These are phyloP conservation scores for Cladopsammia gracilis DNA, from an alignment of 64 coral and sea anemone species.

Conservation along the genomic window DNA sequence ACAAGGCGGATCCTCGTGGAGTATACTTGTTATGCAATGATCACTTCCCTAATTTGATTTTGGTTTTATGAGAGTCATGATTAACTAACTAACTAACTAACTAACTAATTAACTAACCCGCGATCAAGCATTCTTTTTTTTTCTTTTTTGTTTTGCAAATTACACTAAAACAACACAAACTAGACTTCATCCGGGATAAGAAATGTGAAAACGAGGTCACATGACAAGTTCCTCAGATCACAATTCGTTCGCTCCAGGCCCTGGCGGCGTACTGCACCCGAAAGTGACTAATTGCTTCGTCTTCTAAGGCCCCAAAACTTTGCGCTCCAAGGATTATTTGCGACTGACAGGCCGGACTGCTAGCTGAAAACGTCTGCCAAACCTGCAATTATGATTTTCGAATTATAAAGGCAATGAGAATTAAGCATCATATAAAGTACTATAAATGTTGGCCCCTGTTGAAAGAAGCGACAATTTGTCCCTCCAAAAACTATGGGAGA, in stretches of 20 bases:
- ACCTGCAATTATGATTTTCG: constrained; percentile 38
- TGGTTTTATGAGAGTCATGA: no score
- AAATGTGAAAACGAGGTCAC: neutral
- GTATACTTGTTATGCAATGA: no score
- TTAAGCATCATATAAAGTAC: no score
- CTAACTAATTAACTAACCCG: neutral
- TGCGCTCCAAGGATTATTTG: constrained; percentile 82
- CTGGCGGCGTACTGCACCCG: constrained; percentile 81
- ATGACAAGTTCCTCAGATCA: constrained; percentile 44
- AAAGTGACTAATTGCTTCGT: constrained; percentile 85
- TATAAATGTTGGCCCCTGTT: neutral
- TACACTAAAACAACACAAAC: no score
- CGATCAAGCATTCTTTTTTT: neutral
- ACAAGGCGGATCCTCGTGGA: no score
- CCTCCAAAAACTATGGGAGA: neutral
- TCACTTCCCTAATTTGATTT: no score
- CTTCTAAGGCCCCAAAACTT: constrained; percentile 83
- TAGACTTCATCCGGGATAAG: neutral
- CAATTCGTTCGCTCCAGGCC: constrained; percentile 93
- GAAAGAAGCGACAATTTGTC: neutral
- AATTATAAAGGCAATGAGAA: neutral
- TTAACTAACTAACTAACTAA: no score
- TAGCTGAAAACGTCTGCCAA: constrained; percentile 76
- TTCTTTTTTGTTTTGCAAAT: no score
- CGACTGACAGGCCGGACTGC: constrained; percentile 56